These are phyloP conservation scores for Mohoua ochrocephala DNA, from an alignment of 2,113 vertebrate genomes.

Conservation along the genomic window DNA sequence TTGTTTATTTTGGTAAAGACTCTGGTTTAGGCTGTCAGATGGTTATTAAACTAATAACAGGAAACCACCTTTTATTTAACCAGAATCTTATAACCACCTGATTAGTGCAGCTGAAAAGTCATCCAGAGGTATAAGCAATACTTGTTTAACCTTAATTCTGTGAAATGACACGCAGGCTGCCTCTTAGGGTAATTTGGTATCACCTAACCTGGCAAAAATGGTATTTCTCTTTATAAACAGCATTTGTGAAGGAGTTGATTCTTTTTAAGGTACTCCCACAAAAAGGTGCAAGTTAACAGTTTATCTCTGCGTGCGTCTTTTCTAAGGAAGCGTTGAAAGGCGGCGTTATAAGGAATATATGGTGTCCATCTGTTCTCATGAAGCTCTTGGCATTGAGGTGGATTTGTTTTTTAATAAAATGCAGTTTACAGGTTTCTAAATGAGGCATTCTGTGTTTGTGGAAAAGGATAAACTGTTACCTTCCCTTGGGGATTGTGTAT, in stretches of 20 bases:
- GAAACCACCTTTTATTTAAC: conserved; percentile 41
- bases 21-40: conserved; percentile 60
- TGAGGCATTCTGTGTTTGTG: conserved; percentile 86
- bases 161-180: background rate
- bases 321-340: conserved; percentile 47
- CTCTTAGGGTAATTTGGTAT: conserved; percentile 10
- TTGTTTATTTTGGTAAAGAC: conserved; percentile 80
- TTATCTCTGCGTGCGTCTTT: conserved; percentile 16
- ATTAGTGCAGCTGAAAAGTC: background rate
- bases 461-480: conserved; percentile 86
- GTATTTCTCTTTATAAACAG: conserved; percentile 1
- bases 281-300: conserved; percentile 59
- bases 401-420: conserved; percentile 81
- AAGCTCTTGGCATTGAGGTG: conserved; percentile 70
- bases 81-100: conserved; percentile 20
- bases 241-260: background rate
- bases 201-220: conserved; percentile 8
- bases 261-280: conserved; percentile 34
- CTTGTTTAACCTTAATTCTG: conserved; percentile 16
- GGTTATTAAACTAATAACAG: conserved; percentile 58
- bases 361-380: conserved; percentile 76
- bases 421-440: conserved; percentile 85
- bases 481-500: conserved; percentile 84
- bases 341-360: conserved; percentile 54
- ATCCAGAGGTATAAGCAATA: background rate